Evolutionary conservation across 1,140 invertebrate genomes (phyloP), one percentile per base, ranked within the genome.

Genomic region (Chironomus tepperi): DNA sequence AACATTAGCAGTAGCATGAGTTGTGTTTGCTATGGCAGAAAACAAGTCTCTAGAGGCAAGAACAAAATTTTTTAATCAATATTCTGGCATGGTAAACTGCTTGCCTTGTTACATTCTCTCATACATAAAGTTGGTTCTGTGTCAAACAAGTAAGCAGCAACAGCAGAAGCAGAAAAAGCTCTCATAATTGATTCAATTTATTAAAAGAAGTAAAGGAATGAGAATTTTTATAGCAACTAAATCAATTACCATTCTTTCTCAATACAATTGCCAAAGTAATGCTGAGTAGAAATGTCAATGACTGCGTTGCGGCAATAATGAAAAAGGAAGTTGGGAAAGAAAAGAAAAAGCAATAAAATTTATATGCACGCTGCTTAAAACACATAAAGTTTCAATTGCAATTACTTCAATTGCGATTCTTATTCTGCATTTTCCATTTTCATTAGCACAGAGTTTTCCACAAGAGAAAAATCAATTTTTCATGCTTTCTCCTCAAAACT

Each of bases 151-250:
- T 57, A n/a, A n/a, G 12, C 47, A 57, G 47, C 15, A 34, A n/a
- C n/a, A n/a, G n/a, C n/a, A n/a, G n/a, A n/a, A n/a, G n/a, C 5
- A 47, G 15, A 57, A 57, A 57, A 57, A 57, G 47, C 47, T 57
- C 15, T n/a, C 47, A 57, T 57, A 57, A 57, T 57, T 57, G 47
- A 57, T 57, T 57, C 47, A 57, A 57, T 57, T 57, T 57, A n/a
- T n/a, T 57, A n/a, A 12, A 12, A n/a, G n/a, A 57, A 34, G 24
- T 34, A 34, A 2, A 5, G 24, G 24, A 34, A 34, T 34, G 24
- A 57, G n/a, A 57, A 57, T 5, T 57, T 57, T 57, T 57, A 5
- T 57, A 15, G 24, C 24, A 34, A 34, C 24, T 34, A 34, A 34
- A 34, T 57, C n/a, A 12, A n/a, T 15, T 57, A 57, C 12, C 1